These are phyloP conservation scores for Albula glossodonta DNA, from an alignment of 2,113 vertebrate species.

Conservation along the genomic window DNA sequence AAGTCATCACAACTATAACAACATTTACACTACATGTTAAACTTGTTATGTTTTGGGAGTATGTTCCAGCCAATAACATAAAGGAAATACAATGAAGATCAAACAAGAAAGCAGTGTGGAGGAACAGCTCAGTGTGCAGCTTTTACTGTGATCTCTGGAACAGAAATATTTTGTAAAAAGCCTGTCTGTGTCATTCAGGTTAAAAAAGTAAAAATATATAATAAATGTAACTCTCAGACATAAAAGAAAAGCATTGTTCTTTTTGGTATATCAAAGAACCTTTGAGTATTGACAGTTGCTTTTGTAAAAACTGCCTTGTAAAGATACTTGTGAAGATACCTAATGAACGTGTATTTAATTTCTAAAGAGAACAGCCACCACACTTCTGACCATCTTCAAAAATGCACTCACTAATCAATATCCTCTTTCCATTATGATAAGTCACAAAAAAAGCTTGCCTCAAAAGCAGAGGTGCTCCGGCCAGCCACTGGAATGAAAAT, in stretches of 20 bases:
- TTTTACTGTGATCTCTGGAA: not conserved
- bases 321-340: slow-evolving; percentile 9
- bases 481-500: slow-evolving; percentile 2
- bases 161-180: not conserved
- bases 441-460: not conserved
- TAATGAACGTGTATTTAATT: slow-evolving; percentile 30
- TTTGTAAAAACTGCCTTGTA: not conserved
- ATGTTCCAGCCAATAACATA: no score
- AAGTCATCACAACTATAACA: not conserved
- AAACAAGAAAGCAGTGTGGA: not conserved
- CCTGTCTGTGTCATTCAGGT: not conserved
- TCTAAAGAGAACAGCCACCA: not conserved
- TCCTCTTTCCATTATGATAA: slow-evolving; percentile 18
- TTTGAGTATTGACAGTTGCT: not conserved
- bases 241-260: not conserved
- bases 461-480: not conserved
- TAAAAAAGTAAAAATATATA: not conserved
- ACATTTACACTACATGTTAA: not conserved
- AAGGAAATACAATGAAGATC: no score
- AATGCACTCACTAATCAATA: slow-evolving; percentile 32
- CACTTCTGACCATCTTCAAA: slow-evolving; percentile 8
- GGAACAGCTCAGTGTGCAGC: not conserved
- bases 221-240: not conserved
- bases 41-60: no score
- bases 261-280: not conserved